A percentile compares a stretch with the other conserved stretches of the same genome.
Evolutionary conservation across 2,888 invertebrate species (phyloP).

Genomic region (Strigamia crassipes): DNA sequence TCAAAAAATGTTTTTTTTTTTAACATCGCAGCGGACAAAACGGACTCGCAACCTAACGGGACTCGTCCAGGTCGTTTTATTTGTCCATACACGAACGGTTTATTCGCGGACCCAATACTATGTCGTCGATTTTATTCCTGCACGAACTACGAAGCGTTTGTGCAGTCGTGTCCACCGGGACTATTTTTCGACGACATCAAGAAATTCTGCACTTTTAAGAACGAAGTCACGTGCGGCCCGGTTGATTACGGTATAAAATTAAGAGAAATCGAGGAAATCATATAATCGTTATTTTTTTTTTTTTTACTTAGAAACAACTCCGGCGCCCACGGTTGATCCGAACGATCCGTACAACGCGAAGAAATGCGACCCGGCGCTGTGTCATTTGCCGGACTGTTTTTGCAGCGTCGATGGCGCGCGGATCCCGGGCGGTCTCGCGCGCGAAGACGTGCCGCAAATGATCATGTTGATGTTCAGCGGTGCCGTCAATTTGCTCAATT

Average conservation of each 20-base stretch:
- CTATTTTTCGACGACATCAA: slow-evolving; percentile 87
- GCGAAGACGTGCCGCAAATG: slow-evolving; percentile 89
- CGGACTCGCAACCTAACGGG: background rate
- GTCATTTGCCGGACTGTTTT: slow-evolving; percentile 84
- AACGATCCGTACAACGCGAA: slow-evolving; percentile 69
- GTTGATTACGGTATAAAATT: slow-evolving; percentile 61
- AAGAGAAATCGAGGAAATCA: background rate
- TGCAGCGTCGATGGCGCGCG: slow-evolving; percentile 89
- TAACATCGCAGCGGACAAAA: background rate
- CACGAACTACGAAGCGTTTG: slow-evolving; percentile 84
- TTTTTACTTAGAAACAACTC: slow-evolving; percentile 45
- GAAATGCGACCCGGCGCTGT: slow-evolving; percentile 76
- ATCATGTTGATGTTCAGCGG: slow-evolving; percentile 91
- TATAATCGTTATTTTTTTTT: too few relatives aligned
- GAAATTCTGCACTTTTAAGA: slow-evolving; percentile 88
- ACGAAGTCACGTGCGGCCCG: slow-evolving; percentile 87
- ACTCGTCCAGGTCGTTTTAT: slow-evolving; percentile 49
- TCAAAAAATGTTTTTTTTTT: background rate
- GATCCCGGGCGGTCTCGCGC: slow-evolving; percentile 81
- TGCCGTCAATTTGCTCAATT: slow-evolving; percentile 89
- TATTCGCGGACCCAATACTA: slow-evolving; percentile 53
- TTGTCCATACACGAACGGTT: slow-evolving; percentile 53
- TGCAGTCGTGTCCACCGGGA: slow-evolving; percentile 86
- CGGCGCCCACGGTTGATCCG: slow-evolving; percentile 61
- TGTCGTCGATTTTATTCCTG: slow-evolving; percentile 62